Base-by-base conservation (phyloP, 2,888 invertebrate genomes). In the Chloromyia formosa region DNA sequence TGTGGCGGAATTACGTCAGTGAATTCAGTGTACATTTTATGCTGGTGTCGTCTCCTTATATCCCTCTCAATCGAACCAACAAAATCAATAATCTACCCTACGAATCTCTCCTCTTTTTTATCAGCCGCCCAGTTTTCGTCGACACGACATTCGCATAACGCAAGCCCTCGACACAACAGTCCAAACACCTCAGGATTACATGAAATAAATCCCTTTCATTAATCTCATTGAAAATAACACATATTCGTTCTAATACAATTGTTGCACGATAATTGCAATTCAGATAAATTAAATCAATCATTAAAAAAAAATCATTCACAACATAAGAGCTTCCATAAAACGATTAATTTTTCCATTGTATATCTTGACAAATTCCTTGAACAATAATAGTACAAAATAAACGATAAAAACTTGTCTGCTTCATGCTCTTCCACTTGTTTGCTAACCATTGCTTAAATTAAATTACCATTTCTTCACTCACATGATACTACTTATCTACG, bases 191-290 rank as follows among this genome's bases (percentile, higher is more conserved):
- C 7, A 4, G 3, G 7, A 35, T 35, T 35, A 35, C 27, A 35
- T 35, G 27, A 35, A 35, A 49, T 10, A 49, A 12, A 49, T n/a
- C 49, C 49, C 14, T 40, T 40, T 40, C 40, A 35, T 71, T 56
- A 58, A 58, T 71, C 35, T 71, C 58, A 71, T 71, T 58, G 35
- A 56, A 71, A 71, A 54, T 69, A 71, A 71, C 71, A 71, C 49
- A 71, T 42, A 58, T 71, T 58, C 71, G 20, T 35, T 35, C 71
- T 71, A 58, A 20, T 56, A 71, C 56, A 71, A 58, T 71, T 56
- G 7, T 20, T 58, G 58, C 42, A 71, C 9, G 56, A 71, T 14
- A 56, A 58, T 69, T 71, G 18, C 45, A 66, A 58, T 58, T 40
- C 35, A 56, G 35, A 56, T 54, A 58, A 58, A 58, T 14, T 7